Base-by-base conservation (phyloP, 2,888 invertebrate genomes). In the Drosophila neotestacea region DNA sequence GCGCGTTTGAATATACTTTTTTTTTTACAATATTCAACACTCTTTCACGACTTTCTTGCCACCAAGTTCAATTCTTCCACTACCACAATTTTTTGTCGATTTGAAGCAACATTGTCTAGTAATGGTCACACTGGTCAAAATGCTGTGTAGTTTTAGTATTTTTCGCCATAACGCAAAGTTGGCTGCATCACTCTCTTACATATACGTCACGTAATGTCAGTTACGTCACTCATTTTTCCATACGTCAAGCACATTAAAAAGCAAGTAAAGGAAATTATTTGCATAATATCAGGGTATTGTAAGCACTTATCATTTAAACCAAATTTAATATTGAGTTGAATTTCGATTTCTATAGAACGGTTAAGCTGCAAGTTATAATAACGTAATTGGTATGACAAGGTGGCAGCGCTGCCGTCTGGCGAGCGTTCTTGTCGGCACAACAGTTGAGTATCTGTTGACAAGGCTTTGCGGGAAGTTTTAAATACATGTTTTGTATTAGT, bases 31-130 rank as follows among this genome's bases (percentile, higher is more conserved):
- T 86, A 84, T 77, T 81, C 87, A 86, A 84, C 84, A 87, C 82
- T 85, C 69, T 74, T 88, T 85, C 56, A 51, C 81, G 80, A 79
- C 76, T 79, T 78, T 76, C 75, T 80, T 80, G 80, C 80, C 16
- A 80, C 80, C 78, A 80, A 80, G 80, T 80, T 81, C 68, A 67
- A 75, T 81, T 80, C 74, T 70, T 77, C 54, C 65, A 74, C 65
- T 74, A 61, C 65, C 80, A 71, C 70, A 73, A 77, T 83, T 79
- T 80, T 80, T 79, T 62, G 75, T 89, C 83, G 75, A 88, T 90
- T 90, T 90, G 90, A 91, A 91, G 90, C 91, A 91, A 91, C 91
- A 85, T 86, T 82, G 88, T 55, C 75, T 77, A 88, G 84, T 81
- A 89, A 90, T 89, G 90, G 90, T 83, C 85, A 78, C 81, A 76